Evolutionary conservation across 2,888 invertebrate genomes (phyloP), one percentile per base, ranked within the genome.

Genomic region (Tinea trinotella): DNA sequence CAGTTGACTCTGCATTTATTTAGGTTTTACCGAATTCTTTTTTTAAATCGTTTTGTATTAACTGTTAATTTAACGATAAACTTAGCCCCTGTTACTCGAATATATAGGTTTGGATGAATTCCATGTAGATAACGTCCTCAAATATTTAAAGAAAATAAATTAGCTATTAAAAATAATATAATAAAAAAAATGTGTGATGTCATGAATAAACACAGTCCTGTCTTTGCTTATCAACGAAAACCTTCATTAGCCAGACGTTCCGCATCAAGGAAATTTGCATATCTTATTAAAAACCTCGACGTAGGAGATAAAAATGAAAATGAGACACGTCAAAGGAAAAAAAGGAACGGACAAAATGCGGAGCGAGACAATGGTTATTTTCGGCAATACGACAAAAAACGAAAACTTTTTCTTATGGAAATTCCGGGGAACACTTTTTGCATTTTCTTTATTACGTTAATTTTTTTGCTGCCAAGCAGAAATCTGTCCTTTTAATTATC

Each of bases 401-500:
- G 69, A 72, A 67, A 53, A 72, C 70, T 78, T 60, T 76, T 84
- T 84, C 78, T 84, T 67, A 84, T 85, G 82, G 80, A 84, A 82
- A 84, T 83, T 76, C 74, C 64, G 78, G 77, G 70, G 72, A 19
- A 75, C 78, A 81, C 79, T 80, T 80, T 85, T 80, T 79, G 82
- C 80, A 83, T 83, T 83, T 79, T 78, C 81, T 80, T 81, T 78
- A 76, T 81, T 75, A 76, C 73, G 72, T 70, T 67, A 68, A 36
- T 75, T 70, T 68, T 72, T 70, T 64, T 62, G 62, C 62, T 65
- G 64, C 65, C 65, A 70, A 62, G 19, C 36, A 72, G 75, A 68
- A 81, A 80, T 84, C 83, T 83, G 83, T 81, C 83, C 82, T 83
- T 77, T 83, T 84, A 84, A 85, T 83, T 83, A 83, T 79, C 82